phyloP scores from a whole-genome alignment of 1,140 invertebrate species.

The Penaeus chinensis region DNA sequence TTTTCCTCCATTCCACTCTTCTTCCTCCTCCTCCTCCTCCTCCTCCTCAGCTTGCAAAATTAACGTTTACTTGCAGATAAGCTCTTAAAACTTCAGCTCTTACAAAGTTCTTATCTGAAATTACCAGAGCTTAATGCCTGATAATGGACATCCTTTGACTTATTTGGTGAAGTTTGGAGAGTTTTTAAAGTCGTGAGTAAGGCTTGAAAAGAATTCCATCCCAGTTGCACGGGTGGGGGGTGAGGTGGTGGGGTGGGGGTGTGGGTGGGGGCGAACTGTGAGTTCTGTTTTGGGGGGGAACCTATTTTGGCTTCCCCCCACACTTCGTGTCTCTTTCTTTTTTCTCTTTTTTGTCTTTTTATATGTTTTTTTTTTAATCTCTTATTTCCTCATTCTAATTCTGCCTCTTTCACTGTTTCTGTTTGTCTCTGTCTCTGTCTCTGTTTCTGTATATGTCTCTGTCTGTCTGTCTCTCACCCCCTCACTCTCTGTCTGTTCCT shows the following conservation, averaged over 20 bases:
- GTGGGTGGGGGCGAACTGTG: neutral
- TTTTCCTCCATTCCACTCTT: neutral
- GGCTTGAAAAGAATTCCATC: neutral
- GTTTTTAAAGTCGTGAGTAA: conserved; percentile 39
- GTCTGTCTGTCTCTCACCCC: too few species aligned
- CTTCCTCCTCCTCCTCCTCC: neutral
- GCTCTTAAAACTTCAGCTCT: conserved; percentile 45
- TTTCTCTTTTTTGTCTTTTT: too few species aligned
- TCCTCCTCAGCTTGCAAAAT: conserved; percentile 37
- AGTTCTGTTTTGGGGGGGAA: neutral
- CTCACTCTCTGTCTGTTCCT: too few species aligned
- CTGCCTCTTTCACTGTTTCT: too few species aligned
- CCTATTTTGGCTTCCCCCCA: too few species aligned
- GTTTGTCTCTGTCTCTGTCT: too few species aligned
- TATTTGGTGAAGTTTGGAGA: conserved; percentile 51
- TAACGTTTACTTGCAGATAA: conserved; percentile 47
- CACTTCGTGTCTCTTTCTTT: too few species aligned
- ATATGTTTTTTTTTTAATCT: too few species aligned
- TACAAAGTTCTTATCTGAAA: conserved; percentile 54
- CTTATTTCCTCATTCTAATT: too few species aligned
- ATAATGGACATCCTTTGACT: conserved; percentile 57
- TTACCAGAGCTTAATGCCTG: conserved; percentile 55
- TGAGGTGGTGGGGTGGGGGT: too few species aligned
- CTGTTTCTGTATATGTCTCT: too few species aligned
- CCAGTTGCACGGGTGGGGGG: neutral